Evolutionary conservation across 2,888 invertebrate species (phyloP).

Genomic region (Dichetophora obliterata): DNA sequence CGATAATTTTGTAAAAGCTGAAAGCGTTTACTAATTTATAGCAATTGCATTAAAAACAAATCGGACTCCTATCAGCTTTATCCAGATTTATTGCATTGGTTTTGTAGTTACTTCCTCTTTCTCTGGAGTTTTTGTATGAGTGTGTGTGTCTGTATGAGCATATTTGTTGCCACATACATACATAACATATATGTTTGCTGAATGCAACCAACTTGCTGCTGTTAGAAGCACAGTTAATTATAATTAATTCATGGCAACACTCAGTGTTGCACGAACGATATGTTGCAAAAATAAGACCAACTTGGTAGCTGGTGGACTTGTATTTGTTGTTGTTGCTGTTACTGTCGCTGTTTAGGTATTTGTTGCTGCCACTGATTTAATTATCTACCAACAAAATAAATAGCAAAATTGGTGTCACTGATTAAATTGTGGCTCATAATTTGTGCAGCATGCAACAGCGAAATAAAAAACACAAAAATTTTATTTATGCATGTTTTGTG

Average conservation of each 20-base stretch:
- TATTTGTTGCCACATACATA: neutral
- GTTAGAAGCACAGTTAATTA: conserved; percentile 1
- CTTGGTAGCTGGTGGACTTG: conserved; percentile 36
- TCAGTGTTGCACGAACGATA: neutral
- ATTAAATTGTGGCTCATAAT: conserved; percentile 22
- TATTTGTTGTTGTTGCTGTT: conserved; percentile 46
- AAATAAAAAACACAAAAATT: neutral
- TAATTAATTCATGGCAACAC: conserved; percentile 11
- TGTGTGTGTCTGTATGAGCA: neutral
- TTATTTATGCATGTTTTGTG: too few species aligned
- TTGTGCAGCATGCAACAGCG: conserved; percentile 17
- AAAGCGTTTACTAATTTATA: too few species aligned
- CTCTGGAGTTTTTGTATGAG: neutral
- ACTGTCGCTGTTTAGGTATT: conserved; percentile 47
- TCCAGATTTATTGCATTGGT: neutral
- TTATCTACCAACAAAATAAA: neutral
- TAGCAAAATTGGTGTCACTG: conserved; percentile 28
- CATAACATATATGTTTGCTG: neutral
- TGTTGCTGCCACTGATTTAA: conserved; percentile 36
- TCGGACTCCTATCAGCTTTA: neutral
- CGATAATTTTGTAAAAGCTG: too few species aligned
- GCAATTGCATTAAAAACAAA: too few species aligned
- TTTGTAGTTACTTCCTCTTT: neutral
- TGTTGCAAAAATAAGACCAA: neutral
- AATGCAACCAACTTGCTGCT: neutral